Evolutionary conservation across 92 coral and sea anemone genomes (phyloP).

Genomic region (Pocillopora meandrina): DNA sequence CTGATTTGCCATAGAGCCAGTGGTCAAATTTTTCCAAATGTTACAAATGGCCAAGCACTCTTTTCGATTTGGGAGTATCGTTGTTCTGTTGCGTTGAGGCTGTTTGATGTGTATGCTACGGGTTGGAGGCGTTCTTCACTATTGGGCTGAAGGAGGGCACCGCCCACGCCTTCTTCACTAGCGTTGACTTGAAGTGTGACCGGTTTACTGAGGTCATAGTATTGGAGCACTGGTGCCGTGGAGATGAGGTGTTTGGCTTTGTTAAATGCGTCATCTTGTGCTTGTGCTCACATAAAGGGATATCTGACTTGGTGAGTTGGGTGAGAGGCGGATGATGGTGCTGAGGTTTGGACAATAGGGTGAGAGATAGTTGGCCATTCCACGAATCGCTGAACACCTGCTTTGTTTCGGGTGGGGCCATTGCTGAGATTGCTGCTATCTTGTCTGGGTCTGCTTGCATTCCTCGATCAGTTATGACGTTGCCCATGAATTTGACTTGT

Average conservation of each 20-base stretch:
- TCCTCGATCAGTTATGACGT: constrained; percentile 40
- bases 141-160: constrained; percentile 49
- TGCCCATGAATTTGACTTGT: constrained; percentile 48
- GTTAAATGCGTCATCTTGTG: constrained; percentile 55
- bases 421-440: constrained; percentile 40
- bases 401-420: constrained; percentile 63
- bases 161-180: constrained; percentile 40
- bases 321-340: constrained; percentile 51
- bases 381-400: constrained; percentile 59
- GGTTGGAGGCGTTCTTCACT: constrained; percentile 42
- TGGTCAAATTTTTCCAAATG: constrained; percentile 58
- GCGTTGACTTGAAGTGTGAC: constrained; percentile 50
- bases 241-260: constrained; percentile 51
- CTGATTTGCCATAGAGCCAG: constrained; percentile 53
- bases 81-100: constrained; percentile 55
- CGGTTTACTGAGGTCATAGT: constrained; percentile 42
- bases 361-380: constrained; percentile 64
- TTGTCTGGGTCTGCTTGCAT: constrained; percentile 60
- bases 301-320: constrained; percentile 44
- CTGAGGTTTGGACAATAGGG: constrained; percentile 64
- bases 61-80: constrained; percentile 49
- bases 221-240: constrained; percentile 41
- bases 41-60: constrained; percentile 69
- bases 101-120: constrained; percentile 51
- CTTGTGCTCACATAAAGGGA: constrained; percentile 57